Conservation (phyloP, 1,140 invertebrate species). For the Drosophila ercepeae region DNA sequence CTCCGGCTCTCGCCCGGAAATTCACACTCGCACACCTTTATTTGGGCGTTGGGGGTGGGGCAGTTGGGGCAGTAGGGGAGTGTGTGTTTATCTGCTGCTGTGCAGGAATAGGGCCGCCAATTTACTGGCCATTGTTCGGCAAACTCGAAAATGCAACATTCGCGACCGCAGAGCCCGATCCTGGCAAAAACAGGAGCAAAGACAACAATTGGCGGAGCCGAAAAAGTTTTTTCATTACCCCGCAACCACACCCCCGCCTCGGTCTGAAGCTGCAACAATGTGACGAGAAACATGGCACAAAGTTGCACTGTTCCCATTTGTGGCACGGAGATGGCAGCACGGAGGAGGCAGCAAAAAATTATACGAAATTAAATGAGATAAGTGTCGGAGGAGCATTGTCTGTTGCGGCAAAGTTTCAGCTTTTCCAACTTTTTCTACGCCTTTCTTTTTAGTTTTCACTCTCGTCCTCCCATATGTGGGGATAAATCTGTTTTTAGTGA, state of each 20-base stretch:
- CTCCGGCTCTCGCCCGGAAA: constrained; percentile 39
- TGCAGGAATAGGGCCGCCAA: constrained; percentile 31
- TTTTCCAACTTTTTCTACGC: constrained; percentile 31
- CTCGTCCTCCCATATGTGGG: constrained; percentile 18
- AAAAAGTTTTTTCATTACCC: constrained; percentile 58
- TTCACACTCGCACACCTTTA: constrained; percentile 15
- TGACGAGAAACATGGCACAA: constrained; percentile 47
- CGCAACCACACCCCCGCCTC: background rate
- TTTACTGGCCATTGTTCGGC: constrained; percentile 59
- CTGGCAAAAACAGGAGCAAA: background rate
- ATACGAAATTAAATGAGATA: constrained; percentile 63
- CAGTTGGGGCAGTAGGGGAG: too few relatives aligned
- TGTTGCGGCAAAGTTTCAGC: constrained; percentile 36
- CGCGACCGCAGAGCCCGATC: constrained; percentile 23
- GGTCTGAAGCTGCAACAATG: constrained; percentile 46
- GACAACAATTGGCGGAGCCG: constrained; percentile 10
- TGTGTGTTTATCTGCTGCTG: constrained; percentile 37
- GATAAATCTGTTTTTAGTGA: constrained; percentile 29
- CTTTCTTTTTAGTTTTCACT: constrained; percentile 8
- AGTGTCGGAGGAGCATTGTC: constrained; percentile 55
- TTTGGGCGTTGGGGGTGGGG: background rate
- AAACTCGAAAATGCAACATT: constrained; percentile 26
- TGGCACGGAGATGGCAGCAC: background rate
- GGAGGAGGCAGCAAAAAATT: constrained; percentile 56
- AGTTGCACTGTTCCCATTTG: constrained; percentile 43